These are phyloP conservation scores for Oscheius sp. DNA, from an alignment of 2,888 invertebrate species.

Conservation along the genomic window DNA sequence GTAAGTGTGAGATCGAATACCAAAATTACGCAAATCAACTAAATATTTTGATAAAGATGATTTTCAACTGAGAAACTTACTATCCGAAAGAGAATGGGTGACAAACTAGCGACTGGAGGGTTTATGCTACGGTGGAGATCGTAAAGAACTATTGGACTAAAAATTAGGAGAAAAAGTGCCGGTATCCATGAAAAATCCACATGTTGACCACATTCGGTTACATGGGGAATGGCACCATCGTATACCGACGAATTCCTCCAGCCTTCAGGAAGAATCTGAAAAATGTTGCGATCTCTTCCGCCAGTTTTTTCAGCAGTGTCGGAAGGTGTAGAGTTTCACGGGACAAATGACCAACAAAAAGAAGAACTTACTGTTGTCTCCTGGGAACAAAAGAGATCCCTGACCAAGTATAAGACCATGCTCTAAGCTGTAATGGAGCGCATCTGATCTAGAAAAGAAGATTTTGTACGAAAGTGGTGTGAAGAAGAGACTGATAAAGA, in stretches of 20 bases:
- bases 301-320: too few relatives aligned
- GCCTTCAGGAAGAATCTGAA: constrained; percentile 42
- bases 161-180: constrained; percentile 56
- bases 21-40: constrained; percentile 47
- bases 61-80: constrained; percentile 36
- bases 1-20: constrained; percentile 50
- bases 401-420: constrained; percentile 38
- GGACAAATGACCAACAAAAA: neutral
- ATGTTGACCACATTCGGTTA: constrained; percentile 62
- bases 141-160: constrained; percentile 56
- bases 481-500: neutral
- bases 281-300: neutral
- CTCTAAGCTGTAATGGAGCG: neutral
- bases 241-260: constrained; percentile 43
- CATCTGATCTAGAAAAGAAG: constrained; percentile 11
- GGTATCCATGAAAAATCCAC: constrained; percentile 61
- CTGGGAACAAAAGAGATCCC: constrained; percentile 38
- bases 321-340: neutral
- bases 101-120: constrained; percentile 45
- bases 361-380: constrained; percentile 32
- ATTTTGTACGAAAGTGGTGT: neutral
- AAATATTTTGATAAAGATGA: neutral
- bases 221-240: constrained; percentile 40
- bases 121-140: constrained; percentile 59
- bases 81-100: constrained; percentile 62